Evolutionary conservation across 1,140 invertebrate genomes (phyloP).

Genomic region (Drusus annulatus): DNA sequence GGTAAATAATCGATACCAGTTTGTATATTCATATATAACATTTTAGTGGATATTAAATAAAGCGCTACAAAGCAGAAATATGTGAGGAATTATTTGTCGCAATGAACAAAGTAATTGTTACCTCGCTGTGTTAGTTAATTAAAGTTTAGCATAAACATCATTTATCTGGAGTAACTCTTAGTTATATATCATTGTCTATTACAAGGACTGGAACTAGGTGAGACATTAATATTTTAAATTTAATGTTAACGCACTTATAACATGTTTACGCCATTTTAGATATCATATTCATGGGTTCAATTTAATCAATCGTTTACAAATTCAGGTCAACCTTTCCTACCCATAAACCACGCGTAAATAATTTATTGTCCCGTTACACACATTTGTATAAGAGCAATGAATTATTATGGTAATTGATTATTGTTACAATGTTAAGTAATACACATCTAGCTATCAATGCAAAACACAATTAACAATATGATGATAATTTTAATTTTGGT

Average conservation of each 20-base stretch:
- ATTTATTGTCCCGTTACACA: not conserved
- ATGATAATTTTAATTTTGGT: too few species aligned
- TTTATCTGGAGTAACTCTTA: not conserved
- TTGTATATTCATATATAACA: too few species aligned
- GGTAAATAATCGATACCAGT: not conserved
- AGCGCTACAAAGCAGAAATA: constrained; percentile 3
- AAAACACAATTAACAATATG: too few species aligned
- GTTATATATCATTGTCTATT: constrained; percentile 32
- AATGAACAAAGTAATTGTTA: constrained; percentile 25
- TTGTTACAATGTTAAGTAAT: not conserved
- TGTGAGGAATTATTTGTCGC: constrained; percentile 21
- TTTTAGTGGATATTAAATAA: not conserved
- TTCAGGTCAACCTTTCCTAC: constrained; percentile 15
- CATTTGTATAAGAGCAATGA: not conserved
- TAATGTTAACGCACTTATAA: constrained; percentile 6
- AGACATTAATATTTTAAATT: constrained; percentile 19
- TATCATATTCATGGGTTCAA: constrained; percentile 12
- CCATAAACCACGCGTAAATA: not conserved
- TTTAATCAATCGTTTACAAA: not conserved
- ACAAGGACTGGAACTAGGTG: constrained; percentile 15
- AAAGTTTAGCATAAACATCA: constrained; percentile 34
- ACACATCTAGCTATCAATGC: too few species aligned
- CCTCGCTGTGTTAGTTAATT: constrained; percentile 9
- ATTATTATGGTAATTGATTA: not conserved
- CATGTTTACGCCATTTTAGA: constrained; percentile 22